A percentile compares a stretch with the other conserved stretches of the same genome.
These are phyloP conservation scores for Pantherophis alleghaniensis DNA, from an alignment of 2,797 vertebrate genomes.

Conservation along the genomic window DNA sequence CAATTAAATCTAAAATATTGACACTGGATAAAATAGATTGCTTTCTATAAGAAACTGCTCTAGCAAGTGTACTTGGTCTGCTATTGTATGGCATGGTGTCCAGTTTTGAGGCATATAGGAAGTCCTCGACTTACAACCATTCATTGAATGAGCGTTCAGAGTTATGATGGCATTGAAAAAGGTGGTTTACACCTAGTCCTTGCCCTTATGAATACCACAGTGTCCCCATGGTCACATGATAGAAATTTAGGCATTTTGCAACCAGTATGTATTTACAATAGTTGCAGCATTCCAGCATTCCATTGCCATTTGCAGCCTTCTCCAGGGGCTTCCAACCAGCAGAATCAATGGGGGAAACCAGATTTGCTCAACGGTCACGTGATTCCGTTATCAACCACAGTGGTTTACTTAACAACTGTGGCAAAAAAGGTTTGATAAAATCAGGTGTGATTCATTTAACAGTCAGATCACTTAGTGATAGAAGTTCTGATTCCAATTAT, in stretches of 20 bases:
- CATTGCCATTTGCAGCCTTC: neutral
- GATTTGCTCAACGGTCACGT: too few species aligned
- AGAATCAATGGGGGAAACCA: too few species aligned
- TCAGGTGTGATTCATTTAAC: too few species aligned
- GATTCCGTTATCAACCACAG: too few species aligned
- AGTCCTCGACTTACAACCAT: neutral
- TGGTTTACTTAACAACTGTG: too few species aligned
- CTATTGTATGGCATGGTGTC: neutral
- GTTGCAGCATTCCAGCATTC: neutral
- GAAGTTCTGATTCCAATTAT: neutral
- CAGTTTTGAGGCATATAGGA: neutral
- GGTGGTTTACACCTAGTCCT: neutral
- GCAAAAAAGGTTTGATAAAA: too few species aligned
- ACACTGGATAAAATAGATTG: neutral
- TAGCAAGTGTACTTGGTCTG: neutral
- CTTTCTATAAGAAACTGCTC: neutral
- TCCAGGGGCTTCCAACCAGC: too few species aligned
- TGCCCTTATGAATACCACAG: neutral
- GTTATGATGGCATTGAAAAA: neutral
- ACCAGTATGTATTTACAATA: neutral
- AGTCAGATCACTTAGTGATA: too few species aligned
- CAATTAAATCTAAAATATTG: neutral
- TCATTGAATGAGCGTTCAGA: neutral
- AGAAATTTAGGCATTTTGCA: neutral
- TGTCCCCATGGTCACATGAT: neutral